phyloP scores from a whole-genome alignment of 2,888 invertebrate species.

The Cyclophora punctaria region DNA sequence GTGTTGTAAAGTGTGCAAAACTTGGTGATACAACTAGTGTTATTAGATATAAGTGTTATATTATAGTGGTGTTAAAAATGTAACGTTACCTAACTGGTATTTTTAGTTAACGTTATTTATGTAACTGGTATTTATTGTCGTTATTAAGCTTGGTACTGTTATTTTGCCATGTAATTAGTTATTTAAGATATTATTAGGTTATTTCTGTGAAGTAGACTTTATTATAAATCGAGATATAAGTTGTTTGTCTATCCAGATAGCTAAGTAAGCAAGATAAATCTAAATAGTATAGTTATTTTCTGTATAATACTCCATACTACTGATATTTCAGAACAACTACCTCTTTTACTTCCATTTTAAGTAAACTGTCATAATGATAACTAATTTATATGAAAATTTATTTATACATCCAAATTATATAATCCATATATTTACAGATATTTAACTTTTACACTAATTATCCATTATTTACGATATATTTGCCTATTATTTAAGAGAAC shows the following conservation, averaged over 20 bases:
- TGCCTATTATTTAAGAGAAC: neutral
- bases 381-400: too few species aligned
- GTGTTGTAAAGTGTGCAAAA: conserved; percentile 69
- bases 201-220: too few species aligned
- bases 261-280: too few species aligned
- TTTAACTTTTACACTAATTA: neutral
- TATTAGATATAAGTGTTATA: conserved; percentile 6
- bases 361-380: too few species aligned
- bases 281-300: too few species aligned
- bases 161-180: too few species aligned
- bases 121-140: too few species aligned
- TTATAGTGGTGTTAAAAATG: neutral
- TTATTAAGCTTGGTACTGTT: too few species aligned
- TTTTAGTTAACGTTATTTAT: conserved; percentile 7
- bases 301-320: too few species aligned
- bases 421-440: neutral
- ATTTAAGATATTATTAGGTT: too few species aligned
- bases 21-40: conserved; percentile 51
- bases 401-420: neutral
- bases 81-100: neutral
- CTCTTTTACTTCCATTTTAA: conserved; percentile 9
- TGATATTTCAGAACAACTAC: conserved; percentile 9
- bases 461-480: neutral
- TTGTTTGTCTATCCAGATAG: too few species aligned
- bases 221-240: too few species aligned